Conservation (phyloP, 1,140 invertebrate genomes). For the Heliconius himera region DNA sequence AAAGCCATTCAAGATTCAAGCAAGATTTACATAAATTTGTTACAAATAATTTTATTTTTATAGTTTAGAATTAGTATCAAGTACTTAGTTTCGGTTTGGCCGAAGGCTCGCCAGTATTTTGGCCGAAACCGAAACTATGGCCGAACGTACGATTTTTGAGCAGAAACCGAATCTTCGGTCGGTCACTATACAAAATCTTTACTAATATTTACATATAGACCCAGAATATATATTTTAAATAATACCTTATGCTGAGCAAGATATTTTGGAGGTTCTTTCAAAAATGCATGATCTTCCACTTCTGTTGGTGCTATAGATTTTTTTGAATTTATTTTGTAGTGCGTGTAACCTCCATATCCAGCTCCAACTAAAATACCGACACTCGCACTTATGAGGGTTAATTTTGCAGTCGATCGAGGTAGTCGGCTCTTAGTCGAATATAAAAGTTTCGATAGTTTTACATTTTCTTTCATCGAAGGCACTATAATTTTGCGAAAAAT, state of each 20-base stretch:
- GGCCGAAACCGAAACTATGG: no score
- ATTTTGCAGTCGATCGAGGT: slow-evolving; percentile 64
- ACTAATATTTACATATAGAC: background rate
- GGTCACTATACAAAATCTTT: background rate
- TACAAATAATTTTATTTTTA: no score
- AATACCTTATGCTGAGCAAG: slow-evolving; percentile 71
- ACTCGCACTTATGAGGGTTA: slow-evolving; percentile 75
- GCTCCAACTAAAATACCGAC: slow-evolving; percentile 75
- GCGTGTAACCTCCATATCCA: slow-evolving; percentile 78
- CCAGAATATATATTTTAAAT: background rate
- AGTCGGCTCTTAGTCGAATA: slow-evolving; percentile 67
- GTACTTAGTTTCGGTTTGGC: no score
- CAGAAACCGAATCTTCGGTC: no score
- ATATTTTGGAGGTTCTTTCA: slow-evolving; percentile 64
- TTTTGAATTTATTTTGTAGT: slow-evolving; percentile 75
- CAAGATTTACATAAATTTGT: no score
- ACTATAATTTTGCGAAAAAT: slow-evolving; percentile 63
- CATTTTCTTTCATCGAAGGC: slow-evolving; percentile 61
- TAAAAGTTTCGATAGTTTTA: slow-evolving; percentile 51
- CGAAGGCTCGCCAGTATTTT: no score
- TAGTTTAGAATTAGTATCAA: no score
- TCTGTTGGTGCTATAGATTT: slow-evolving; percentile 46
- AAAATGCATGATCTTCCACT: slow-evolving; percentile 63
- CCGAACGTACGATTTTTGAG: no score
- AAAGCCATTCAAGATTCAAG: no score